phyloP scores from a whole-genome alignment of 2,113 vertebrate genomes.

The Dicentrarchus labrax region DNA sequence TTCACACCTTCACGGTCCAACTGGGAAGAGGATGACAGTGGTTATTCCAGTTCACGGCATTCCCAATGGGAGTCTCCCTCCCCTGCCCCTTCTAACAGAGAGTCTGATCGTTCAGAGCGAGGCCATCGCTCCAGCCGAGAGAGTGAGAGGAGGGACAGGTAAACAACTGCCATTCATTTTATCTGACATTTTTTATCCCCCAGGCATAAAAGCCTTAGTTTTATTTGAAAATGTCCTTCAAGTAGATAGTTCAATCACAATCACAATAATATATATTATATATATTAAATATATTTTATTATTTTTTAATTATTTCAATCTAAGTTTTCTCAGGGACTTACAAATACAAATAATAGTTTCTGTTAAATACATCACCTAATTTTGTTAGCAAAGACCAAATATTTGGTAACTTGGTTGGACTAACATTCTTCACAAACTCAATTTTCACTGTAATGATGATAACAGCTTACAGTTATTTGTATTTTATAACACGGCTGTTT shows the following conservation, averaged over 20 bases:
- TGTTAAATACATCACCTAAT: not conserved
- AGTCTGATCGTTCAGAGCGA: constrained; percentile 90
- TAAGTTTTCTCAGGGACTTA: not conserved
- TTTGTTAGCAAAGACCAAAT: not conserved
- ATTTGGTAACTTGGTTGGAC: not conserved
- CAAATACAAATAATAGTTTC: not conserved
- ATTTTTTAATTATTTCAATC: not conserved
- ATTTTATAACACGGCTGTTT: not conserved
- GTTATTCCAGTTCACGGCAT: constrained; percentile 85
- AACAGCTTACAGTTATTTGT: not conserved
- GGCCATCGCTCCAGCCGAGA: constrained; percentile 84
- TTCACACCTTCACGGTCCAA: constrained; percentile 94
- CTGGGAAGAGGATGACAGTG: constrained; percentile 97
- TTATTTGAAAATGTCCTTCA: not conserved
- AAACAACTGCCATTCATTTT: not conserved
- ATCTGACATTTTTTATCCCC: not conserved
- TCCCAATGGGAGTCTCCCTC: constrained; percentile 98
- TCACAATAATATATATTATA: no score
- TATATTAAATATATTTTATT: not conserved
- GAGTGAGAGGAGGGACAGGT: constrained; percentile 87
- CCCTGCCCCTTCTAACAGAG: constrained; percentile 88
- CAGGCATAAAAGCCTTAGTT: not conserved
- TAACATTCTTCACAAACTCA: not conserved
- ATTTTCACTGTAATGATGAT: not conserved
- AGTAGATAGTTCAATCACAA: not conserved